phyloP scores from a whole-genome alignment of 2,888 invertebrate genomes.

The Baccha elongata region DNA sequence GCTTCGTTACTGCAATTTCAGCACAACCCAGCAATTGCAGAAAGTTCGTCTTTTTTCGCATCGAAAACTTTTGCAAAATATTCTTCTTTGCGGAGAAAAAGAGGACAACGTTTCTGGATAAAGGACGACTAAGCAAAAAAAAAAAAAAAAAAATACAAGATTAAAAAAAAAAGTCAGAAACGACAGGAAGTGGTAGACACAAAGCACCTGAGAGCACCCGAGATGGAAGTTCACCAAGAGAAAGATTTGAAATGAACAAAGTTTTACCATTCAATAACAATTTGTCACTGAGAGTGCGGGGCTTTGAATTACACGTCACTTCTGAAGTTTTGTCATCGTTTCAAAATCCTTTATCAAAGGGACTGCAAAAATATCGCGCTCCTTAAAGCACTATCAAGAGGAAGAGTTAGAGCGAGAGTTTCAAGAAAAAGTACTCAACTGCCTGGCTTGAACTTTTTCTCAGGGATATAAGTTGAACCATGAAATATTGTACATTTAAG shows the following conservation, averaged over 20 bases:
- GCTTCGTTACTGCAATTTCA: slow-evolving; percentile 45
- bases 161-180: slow-evolving; percentile 10
- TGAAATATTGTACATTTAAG: slow-evolving; percentile 32
- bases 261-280: slow-evolving; percentile 73
- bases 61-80: slow-evolving; percentile 54
- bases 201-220: slow-evolving; percentile 59
- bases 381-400: neutral
- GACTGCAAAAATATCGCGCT: slow-evolving; percentile 5
- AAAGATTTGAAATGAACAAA: slow-evolving; percentile 69
- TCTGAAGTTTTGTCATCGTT: slow-evolving; percentile 56
- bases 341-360: slow-evolving; percentile 33
- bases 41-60: slow-evolving; percentile 45
- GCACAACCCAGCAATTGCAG: slow-evolving; percentile 26
- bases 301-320: slow-evolving; percentile 67
- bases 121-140: slow-evolving; percentile 37
- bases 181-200: slow-evolving; percentile 47
- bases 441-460: neutral
- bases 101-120: slow-evolving; percentile 40
- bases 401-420: neutral
- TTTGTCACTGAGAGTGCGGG: slow-evolving; percentile 68
- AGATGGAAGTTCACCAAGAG: slow-evolving; percentile 44
- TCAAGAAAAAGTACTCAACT: neutral
- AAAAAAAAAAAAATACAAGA: slow-evolving; percentile 27
- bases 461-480: neutral
- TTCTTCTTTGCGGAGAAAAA: slow-evolving; percentile 17